phyloP scores from a whole-genome alignment of 2,797 vertebrate species.

The Chelon auratus region DNA sequence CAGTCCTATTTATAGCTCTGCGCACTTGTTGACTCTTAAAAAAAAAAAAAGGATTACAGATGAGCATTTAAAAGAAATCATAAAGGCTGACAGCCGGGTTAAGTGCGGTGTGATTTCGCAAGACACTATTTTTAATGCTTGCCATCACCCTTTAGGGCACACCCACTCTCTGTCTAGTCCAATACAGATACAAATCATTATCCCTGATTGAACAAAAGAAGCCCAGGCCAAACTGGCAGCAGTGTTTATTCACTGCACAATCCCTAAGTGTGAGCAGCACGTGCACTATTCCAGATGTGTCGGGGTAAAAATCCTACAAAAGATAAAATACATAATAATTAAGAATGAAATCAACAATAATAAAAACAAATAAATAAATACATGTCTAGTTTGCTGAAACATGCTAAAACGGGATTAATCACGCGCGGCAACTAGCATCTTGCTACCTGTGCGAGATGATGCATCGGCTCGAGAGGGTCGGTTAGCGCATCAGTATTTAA shows the following conservation, averaged over 20 bases:
- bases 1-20: constrained; percentile 12
- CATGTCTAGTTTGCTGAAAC: too few relatives aligned
- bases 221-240: constrained; percentile 5
- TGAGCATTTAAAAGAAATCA: not conserved
- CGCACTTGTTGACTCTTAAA: constrained; percentile 42
- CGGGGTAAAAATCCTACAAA: too few relatives aligned
- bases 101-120: constrained; percentile 2
- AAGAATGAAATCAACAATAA: too few relatives aligned
- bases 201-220: constrained; percentile 54
- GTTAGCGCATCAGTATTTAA: constrained; percentile 29
- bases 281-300: constrained; percentile 21
- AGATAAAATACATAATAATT: too few relatives aligned
- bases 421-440: not conserved
- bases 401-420: not conserved
- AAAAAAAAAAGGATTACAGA: not conserved
- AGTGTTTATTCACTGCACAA: constrained; percentile 21
- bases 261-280: constrained; percentile 56
- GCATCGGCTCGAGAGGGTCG: constrained; percentile 10
- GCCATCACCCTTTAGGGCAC: constrained; percentile 62
- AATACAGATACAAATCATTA: constrained; percentile 53
- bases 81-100: constrained; percentile 19
- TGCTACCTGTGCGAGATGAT: constrained; percentile 21
- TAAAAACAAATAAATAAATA: too few relatives aligned
- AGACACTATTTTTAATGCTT: constrained; percentile 39
- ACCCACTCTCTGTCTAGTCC: constrained; percentile 69